A percentile compares a stretch with the other conserved stretches of the same genome.
Conservation (phyloP, 2,888 invertebrate genomes). For the Macrosoma leucophasiata region DNA sequence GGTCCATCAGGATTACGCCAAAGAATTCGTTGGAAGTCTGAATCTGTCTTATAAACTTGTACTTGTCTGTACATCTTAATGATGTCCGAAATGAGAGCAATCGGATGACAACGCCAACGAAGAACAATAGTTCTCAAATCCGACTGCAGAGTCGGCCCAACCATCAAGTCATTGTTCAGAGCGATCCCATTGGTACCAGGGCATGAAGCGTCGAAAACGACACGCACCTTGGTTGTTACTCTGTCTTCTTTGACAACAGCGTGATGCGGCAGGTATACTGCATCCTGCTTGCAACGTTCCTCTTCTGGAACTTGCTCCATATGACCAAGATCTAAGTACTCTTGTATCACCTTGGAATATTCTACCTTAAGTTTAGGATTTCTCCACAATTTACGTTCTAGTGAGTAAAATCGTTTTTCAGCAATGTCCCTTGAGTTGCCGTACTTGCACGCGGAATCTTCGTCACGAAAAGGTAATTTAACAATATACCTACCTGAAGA, state of each 20-base stretch:
- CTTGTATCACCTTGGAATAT: constrained; percentile 22
- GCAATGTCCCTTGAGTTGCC: constrained; percentile 15
- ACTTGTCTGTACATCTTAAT: constrained; percentile 36
- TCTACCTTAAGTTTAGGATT: constrained; percentile 15
- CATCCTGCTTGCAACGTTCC: constrained; percentile 4
- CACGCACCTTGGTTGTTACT: constrained; percentile 27
- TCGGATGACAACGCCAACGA: constrained; percentile 25
- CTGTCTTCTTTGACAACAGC: constrained; percentile 28
- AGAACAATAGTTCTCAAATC: constrained; percentile 29
- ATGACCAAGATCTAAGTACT: constrained; percentile 21
- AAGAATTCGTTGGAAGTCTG: constrained; percentile 25
- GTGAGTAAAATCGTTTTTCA: constrained; percentile 7
- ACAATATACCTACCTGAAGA: constrained; percentile 18
- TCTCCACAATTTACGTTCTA: constrained; percentile 17
- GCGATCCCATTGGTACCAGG: constrained; percentile 22
- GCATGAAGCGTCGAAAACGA: constrained; percentile 30
- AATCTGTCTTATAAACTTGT: constrained; percentile 23
- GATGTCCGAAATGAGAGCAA: constrained; percentile 30
- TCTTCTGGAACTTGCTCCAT: constrained; percentile 18
- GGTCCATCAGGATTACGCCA: constrained; percentile 18
- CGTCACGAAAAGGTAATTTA: constrained; percentile 16
- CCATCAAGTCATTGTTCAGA: constrained; percentile 27
- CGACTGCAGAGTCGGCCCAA: constrained; percentile 28
- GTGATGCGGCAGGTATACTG: constrained; percentile 32
- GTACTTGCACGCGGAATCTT: constrained; percentile 9